Evolutionary conservation across 2,113 vertebrate species (phyloP).

Genomic region (Puffinus mauretanicus): DNA sequence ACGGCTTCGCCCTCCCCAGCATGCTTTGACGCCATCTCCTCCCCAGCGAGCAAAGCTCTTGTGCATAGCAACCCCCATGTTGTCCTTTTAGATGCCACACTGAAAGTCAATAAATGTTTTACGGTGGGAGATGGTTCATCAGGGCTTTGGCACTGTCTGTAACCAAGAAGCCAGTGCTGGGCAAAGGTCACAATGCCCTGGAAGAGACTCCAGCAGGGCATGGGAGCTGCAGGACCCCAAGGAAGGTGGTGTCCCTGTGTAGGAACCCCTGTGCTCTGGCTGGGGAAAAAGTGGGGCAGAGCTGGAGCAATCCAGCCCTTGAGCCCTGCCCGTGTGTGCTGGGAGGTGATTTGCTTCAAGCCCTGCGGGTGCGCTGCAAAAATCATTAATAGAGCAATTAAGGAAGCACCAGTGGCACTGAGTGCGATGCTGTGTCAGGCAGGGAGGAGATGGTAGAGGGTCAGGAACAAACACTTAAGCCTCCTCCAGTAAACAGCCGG

Average conservation of each 20-base stretch:
- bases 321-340: neutral
- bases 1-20: neutral
- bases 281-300: neutral
- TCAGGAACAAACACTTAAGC: neutral
- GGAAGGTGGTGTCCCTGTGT: neutral
- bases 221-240: neutral
- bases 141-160: neutral
- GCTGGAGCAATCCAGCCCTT: neutral
- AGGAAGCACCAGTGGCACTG: neutral
- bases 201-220: neutral
- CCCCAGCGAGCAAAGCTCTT: neutral
- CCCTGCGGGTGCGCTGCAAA: neutral
- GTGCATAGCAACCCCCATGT: neutral
- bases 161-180: neutral
- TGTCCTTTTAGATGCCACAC: slow-evolving; percentile 2
- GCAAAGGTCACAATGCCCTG: neutral
- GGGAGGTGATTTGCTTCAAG: neutral
- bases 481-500: accelerated
- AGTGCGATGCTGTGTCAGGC: neutral
- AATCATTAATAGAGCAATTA: slow-evolving; percentile 1
- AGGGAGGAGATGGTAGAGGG: neutral
- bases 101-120: neutral
- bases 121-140: neutral
- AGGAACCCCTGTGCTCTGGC: neutral
- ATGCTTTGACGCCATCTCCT: slow-evolving; percentile 9